Evolutionary conservation across 2,888 invertebrate genomes (phyloP).

Genomic region (Stenurella melanura): DNA sequence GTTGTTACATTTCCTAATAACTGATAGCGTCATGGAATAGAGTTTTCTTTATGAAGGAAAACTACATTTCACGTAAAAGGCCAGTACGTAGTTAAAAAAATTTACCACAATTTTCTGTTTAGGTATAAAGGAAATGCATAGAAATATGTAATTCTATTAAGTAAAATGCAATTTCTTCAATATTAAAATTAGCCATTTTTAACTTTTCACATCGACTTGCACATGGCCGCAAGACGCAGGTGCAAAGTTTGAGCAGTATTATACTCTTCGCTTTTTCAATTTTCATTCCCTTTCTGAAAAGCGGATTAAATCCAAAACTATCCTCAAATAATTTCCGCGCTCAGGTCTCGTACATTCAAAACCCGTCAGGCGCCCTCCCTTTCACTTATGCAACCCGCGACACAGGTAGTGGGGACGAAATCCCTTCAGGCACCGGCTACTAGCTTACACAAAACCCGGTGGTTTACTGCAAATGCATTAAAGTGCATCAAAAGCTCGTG

Average conservation of each 20-base stretch:
- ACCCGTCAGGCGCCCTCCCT: constrained; percentile 6
- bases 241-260: neutral
- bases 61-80: too few species aligned
- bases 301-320: neutral
- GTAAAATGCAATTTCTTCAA: too few species aligned
- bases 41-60: too few species aligned
- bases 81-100: too few species aligned
- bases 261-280: too few species aligned
- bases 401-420: constrained; percentile 35
- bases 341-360: constrained; percentile 11
- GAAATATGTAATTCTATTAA: too few species aligned
- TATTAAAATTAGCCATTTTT: too few species aligned
- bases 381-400: constrained; percentile 23
- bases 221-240: neutral
- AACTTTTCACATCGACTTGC: neutral
- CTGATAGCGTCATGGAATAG: too few species aligned
- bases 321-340: neutral
- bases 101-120: too few species aligned
- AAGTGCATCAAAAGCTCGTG: constrained; percentile 55
- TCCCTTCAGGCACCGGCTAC: constrained; percentile 49
- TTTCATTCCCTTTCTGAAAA: neutral
- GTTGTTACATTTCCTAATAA: too few species aligned
- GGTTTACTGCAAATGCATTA: constrained; percentile 59
- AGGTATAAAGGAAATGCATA: too few species aligned
- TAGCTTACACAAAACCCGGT: constrained; percentile 58